These are phyloP conservation scores for Ecdyonurus torrentis DNA, from an alignment of 2,888 invertebrate species.

Conservation along the genomic window DNA sequence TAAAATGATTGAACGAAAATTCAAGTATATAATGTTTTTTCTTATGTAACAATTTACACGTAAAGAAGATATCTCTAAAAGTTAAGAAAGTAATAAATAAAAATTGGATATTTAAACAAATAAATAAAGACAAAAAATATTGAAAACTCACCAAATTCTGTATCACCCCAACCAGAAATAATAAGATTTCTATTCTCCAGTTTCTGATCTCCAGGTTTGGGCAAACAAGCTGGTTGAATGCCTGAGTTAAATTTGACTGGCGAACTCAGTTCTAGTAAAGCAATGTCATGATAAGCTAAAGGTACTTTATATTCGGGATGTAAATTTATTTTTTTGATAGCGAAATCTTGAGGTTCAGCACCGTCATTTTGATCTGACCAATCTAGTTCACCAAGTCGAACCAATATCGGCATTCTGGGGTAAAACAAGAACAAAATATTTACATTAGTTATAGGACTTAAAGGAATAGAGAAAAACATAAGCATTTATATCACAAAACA, in stretches of 20 bases:
- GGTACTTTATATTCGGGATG: not conserved
- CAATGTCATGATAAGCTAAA: not conserved
- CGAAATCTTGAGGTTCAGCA: not conserved
- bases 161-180: not conserved
- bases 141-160: not conserved
- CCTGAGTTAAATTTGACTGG: not conserved
- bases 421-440: no score
- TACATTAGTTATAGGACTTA: no score
- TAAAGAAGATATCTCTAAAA: no score
- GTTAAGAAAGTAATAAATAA: no score
- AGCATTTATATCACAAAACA: no score
- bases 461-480: no score
- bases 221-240: not conserved
- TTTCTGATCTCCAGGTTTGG: not conserved
- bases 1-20: no score
- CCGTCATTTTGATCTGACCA: not conserved
- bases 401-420: not conserved
- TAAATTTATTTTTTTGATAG: not conserved
- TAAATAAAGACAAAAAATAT: no score
- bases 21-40: no score
- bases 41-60: no score
- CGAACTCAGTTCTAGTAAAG: not conserved
- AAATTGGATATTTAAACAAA: no score
- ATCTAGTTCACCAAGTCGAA: not conserved
- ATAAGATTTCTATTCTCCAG: not conserved